These are phyloP conservation scores for Ptiloglossa arizonensis DNA, from an alignment of 1,140 invertebrate species.

Conservation along the genomic window DNA sequence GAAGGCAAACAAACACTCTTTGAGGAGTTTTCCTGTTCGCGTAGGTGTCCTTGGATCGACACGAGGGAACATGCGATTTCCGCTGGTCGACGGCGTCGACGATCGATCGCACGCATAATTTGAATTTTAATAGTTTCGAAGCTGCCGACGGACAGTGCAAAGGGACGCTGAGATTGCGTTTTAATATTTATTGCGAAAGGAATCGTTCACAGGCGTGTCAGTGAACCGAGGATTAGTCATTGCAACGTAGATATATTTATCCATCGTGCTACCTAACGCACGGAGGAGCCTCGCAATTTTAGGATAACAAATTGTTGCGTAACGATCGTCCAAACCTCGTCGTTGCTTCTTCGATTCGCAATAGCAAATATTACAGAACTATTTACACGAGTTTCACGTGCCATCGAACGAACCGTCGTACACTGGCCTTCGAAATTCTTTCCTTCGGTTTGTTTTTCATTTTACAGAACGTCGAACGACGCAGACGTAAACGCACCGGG, in stretches of 20 bases:
- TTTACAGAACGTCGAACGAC: too few species aligned
- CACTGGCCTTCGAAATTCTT: too few species aligned
- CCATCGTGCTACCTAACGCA: background rate
- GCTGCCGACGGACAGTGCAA: background rate
- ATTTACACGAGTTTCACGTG: too few species aligned
- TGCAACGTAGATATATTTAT: background rate
- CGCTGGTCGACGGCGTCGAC: background rate
- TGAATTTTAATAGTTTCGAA: background rate
- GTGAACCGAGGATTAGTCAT: too few species aligned
- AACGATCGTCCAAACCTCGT: too few species aligned
- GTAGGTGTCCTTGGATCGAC: background rate
- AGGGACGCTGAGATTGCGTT: background rate
- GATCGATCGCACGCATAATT: background rate
- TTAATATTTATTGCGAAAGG: background rate
- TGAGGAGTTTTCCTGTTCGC: background rate
- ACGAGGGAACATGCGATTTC: background rate
- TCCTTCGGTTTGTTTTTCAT: too few species aligned
- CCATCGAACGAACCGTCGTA: too few species aligned
- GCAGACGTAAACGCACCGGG: too few species aligned
- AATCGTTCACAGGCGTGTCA: background rate
- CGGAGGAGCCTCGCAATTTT: too few species aligned
- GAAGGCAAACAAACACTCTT: slow-evolving; percentile 49
- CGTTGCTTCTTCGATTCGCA: too few species aligned
- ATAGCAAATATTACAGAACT: too few species aligned
- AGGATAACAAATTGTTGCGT: too few species aligned